These are phyloP conservation scores for Amazona finschi DNA, from an alignment of 2,797 vertebrate species.

Conservation along the genomic window DNA sequence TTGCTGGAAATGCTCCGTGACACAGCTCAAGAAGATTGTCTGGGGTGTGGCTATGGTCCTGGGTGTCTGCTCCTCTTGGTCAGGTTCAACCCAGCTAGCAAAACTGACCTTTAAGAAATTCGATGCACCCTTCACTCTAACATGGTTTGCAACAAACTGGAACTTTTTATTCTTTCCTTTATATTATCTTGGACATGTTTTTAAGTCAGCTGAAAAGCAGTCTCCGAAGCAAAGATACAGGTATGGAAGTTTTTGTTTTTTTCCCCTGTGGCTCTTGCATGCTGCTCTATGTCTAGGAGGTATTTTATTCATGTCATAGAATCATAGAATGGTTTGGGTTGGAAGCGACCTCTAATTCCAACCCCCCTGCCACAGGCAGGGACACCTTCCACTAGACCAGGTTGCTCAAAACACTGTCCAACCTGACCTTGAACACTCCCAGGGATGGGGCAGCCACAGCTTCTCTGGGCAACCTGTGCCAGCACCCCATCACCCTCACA, in stretches of 20 bases:
- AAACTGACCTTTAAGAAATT: constrained; percentile 89
- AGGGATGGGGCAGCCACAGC: too few species aligned
- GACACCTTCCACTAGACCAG: too few species aligned
- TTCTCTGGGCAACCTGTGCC: not conserved
- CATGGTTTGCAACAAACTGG: constrained; percentile 97
- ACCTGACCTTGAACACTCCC: too few species aligned
- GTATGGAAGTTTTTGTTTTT: constrained; percentile 73
- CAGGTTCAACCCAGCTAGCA: constrained; percentile 92
- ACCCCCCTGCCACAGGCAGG: too few species aligned
- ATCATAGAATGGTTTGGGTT: not conserved
- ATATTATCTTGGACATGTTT: constrained; percentile 91
- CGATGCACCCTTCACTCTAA: constrained; percentile 92
- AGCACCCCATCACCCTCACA: not conserved
- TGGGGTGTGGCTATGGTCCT: constrained; percentile 91
- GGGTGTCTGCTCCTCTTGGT: constrained; percentile 93
- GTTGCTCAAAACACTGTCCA: too few species aligned
- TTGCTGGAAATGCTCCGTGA: constrained; percentile 81
- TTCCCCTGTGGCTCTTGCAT: not conserved
- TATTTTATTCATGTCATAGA: not conserved
- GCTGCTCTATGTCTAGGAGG: not conserved
- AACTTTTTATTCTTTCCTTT: constrained; percentile 95
- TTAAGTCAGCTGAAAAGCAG: constrained; percentile 90
- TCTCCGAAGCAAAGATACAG: constrained; percentile 90
- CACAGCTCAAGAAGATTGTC: constrained; percentile 84
- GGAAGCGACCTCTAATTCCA: too few species aligned